A percentile compares a stretch with the other conserved stretches of the same genome.
These are phyloP conservation scores for Pagrus major DNA, from an alignment of 2,113 vertebrate species.

Conservation along the genomic window DNA sequence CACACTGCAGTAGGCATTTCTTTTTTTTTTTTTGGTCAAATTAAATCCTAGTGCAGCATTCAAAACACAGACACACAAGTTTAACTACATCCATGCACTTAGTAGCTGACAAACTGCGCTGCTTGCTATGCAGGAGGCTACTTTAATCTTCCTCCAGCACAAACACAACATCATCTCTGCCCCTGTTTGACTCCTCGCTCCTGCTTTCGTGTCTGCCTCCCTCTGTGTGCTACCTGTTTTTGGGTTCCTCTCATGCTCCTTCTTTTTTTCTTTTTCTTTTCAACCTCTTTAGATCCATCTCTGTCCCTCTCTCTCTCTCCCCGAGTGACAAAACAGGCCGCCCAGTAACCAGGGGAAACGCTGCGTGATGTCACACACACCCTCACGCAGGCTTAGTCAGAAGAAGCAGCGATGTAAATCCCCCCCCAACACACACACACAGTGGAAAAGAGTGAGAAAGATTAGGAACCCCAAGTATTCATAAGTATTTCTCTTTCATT, in stretches of 20 bases:
- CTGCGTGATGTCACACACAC: conserved; percentile 59
- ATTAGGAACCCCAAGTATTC: conserved; percentile 57
- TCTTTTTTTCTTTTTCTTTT: neutral
- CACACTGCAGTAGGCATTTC: conserved; percentile 9
- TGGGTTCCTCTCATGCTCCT: neutral
- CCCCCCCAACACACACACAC: neutral
- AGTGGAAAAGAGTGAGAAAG: conserved; percentile 4
- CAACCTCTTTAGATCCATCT: conserved; percentile 22
- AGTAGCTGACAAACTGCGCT: conserved; percentile 24
- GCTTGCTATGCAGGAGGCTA: neutral
- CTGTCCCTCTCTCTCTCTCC: neutral
- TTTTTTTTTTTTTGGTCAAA: neutral
- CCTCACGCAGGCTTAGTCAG: conserved; percentile 61
- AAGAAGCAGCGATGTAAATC: conserved; percentile 51
- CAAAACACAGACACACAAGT: conserved; percentile 1
- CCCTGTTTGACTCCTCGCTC: neutral
- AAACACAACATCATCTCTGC: conserved; percentile 7
- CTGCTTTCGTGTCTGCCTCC: conserved; percentile 15
- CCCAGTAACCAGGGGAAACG: conserved; percentile 59
- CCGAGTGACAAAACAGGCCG: conserved; percentile 23
- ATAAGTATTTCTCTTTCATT: conserved; percentile 45
- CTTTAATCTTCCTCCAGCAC: conserved; percentile 36
- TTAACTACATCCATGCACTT: neutral
- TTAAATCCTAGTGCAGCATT: neutral
- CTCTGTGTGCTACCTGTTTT: neutral